Conservation (phyloP, 2,888 invertebrate species). For the Polyommatus icarus region DNA sequence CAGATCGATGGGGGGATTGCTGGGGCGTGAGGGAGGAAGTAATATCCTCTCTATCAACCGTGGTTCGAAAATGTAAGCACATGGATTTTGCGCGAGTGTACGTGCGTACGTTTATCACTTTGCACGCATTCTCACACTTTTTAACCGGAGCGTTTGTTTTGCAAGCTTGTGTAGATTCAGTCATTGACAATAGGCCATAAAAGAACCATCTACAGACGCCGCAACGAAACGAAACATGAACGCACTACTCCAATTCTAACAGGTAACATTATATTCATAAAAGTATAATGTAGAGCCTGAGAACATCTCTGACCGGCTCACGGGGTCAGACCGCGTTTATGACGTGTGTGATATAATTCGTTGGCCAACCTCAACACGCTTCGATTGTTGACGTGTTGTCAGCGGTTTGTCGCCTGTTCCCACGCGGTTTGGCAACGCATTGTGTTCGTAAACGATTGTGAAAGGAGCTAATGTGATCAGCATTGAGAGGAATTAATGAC, state of each 20-base stretch:
- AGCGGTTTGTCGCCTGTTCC: not conserved
- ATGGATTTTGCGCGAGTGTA: too few relatives aligned
- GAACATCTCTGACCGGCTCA: not conserved
- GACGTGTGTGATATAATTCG: constrained; percentile 3
- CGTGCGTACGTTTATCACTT: too few relatives aligned
- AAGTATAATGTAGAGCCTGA: not conserved
- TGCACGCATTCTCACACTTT: too few relatives aligned
- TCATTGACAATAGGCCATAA: not conserved
- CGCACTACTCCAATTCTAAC: not conserved
- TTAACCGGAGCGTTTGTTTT: not conserved
- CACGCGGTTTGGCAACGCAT: not conserved
- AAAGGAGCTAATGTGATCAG: not conserved
- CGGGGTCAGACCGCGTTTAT: not conserved
- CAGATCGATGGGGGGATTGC: too few relatives aligned
- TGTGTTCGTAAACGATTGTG: not conserved
- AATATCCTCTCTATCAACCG: not conserved
- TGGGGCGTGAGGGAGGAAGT: not conserved
- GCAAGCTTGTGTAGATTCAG: not conserved
- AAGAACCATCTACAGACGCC: not conserved
- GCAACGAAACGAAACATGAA: not conserved
- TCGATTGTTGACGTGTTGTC: not conserved
- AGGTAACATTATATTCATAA: not conserved
- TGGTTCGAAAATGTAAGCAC: not conserved
- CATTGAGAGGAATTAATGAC: not conserved
- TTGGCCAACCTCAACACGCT: not conserved